A percentile compares a stretch with the other conserved stretches of the same genome.
Conservation (phyloP, 2,888 invertebrate genomes). For the Lymantria dispar region DNA sequence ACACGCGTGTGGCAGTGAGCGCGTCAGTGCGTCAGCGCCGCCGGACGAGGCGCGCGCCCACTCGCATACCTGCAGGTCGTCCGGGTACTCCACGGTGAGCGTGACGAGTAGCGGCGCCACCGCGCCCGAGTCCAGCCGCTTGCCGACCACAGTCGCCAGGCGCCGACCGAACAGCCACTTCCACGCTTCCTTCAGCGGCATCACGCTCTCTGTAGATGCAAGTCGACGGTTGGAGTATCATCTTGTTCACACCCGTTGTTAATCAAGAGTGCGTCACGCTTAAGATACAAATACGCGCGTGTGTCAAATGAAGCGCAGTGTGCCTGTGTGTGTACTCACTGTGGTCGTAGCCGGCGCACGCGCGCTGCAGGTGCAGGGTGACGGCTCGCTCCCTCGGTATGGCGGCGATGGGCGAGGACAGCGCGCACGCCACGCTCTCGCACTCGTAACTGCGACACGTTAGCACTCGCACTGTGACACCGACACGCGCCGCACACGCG, state of each 20-base stretch:
- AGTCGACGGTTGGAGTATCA: no score
- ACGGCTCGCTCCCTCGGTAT: slow-evolving; percentile 86
- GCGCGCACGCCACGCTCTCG: slow-evolving; percentile 84
- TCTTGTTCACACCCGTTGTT: no score
- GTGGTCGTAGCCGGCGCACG: slow-evolving; percentile 74
- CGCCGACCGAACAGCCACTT: slow-evolving; percentile 86
- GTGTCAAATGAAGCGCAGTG: no score
- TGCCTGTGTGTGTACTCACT: slow-evolving; percentile 44
- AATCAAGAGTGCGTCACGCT: no score
- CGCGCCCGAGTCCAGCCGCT: slow-evolving; percentile 81
- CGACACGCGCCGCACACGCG: no score
- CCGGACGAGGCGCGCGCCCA: not conserved
- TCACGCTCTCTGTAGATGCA: slow-evolving; percentile 56
- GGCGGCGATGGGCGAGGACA: slow-evolving; percentile 87
- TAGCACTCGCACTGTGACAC: no score
- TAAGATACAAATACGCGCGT: no score
- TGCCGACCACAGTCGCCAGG: slow-evolving; percentile 79
- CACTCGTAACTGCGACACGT: slow-evolving; percentile 82
- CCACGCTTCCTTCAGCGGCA: slow-evolving; percentile 90
- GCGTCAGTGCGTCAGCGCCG: not conserved
- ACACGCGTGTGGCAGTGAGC: slow-evolving; percentile 16
- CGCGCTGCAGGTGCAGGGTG: slow-evolving; percentile 78
- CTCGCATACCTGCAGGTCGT: slow-evolving; percentile 75
- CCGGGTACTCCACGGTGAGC: slow-evolving; percentile 80
- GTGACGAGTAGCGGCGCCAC: slow-evolving; percentile 84